Evolutionary conservation across 2,888 invertebrate genomes (phyloP).

Genomic region (Drosophila pseudotakahashii): DNA sequence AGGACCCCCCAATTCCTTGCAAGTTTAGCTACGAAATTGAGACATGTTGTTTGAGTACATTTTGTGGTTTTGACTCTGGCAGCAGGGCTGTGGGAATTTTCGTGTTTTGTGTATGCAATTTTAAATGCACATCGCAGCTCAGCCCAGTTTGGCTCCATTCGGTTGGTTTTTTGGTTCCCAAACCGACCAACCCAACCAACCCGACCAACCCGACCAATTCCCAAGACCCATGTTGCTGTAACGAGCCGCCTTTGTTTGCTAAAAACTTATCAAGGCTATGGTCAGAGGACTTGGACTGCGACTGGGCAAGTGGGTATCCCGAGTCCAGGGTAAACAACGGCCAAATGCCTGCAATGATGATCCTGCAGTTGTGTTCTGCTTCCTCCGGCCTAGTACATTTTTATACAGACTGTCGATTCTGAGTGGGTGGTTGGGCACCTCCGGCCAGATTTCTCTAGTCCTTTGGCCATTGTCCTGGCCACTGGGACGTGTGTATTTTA

Average conservation of each 20-base stretch:
- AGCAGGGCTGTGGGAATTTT: conserved; percentile 35
- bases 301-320: too few relatives aligned
- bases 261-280: conserved; percentile 74
- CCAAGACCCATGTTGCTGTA: conserved; percentile 62
- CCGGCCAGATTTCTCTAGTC: conserved; percentile 11
- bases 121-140: conserved; percentile 49
- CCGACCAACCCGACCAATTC: conserved; percentile 9
- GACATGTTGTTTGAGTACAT: conserved; percentile 71
- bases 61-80: conserved; percentile 58
- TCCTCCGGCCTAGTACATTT: conserved; percentile 43
- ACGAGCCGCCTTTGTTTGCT: conserved; percentile 68
- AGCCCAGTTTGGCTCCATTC: conserved; percentile 3
- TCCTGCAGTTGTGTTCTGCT: conserved; percentile 38
- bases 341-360: conserved; percentile 64
- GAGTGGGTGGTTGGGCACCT: conserved; percentile 10
- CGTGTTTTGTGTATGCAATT: conserved; percentile 52
- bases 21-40: conserved; percentile 66
- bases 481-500: conserved; percentile 33
- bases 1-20: not conserved
- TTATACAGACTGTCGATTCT: conserved; percentile 66
- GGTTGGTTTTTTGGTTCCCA: conserved; percentile 19
- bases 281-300: conserved; percentile 33
- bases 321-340: conserved; percentile 49
- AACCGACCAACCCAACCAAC: not conserved
- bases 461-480: conserved; percentile 29